Conservation (phyloP, 2,797 vertebrate genomes). For the Megaceryle alcyon region DNA sequence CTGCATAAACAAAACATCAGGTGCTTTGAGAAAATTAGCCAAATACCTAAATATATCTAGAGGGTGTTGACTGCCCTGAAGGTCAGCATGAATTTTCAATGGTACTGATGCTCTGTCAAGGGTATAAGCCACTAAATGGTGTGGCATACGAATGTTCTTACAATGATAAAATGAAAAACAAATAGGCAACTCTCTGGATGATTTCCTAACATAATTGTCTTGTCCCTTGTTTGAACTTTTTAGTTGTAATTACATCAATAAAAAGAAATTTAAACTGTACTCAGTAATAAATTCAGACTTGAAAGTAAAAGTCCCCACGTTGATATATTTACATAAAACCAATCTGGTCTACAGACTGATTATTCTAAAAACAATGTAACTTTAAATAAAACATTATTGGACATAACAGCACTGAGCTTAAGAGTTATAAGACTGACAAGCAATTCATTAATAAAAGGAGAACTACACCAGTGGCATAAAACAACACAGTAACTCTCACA, state of each 20-base stretch:
- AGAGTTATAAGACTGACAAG: constrained; percentile 7
- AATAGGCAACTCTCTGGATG: background rate
- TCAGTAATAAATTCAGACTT: constrained; percentile 29
- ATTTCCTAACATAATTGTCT: constrained; percentile 24
- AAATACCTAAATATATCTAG: constrained; percentile 58
- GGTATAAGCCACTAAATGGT: constrained; percentile 1
- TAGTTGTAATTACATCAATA: constrained; percentile 24
- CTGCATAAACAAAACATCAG: constrained; percentile 59
- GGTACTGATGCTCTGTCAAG: constrained; percentile 30
- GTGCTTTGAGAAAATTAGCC: constrained; percentile 57
- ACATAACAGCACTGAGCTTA: background rate
- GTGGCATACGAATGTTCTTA: background rate
- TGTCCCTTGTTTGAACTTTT: constrained; percentile 57
- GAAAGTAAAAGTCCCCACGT: background rate
- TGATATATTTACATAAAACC: background rate
- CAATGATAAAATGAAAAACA: background rate
- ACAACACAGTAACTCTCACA: background rate
- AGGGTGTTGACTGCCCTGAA: constrained; percentile 49
- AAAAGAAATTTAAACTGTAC: constrained; percentile 20
- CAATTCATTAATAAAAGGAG: constrained; percentile 16
- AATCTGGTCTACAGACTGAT: background rate
- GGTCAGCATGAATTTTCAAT: constrained; percentile 45
- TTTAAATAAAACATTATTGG: constrained; percentile 14
- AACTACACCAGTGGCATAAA: background rate
- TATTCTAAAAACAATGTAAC: background rate